Evolutionary conservation across 2,113 vertebrate species (phyloP).

Genomic region (Labrus mixtus): DNA sequence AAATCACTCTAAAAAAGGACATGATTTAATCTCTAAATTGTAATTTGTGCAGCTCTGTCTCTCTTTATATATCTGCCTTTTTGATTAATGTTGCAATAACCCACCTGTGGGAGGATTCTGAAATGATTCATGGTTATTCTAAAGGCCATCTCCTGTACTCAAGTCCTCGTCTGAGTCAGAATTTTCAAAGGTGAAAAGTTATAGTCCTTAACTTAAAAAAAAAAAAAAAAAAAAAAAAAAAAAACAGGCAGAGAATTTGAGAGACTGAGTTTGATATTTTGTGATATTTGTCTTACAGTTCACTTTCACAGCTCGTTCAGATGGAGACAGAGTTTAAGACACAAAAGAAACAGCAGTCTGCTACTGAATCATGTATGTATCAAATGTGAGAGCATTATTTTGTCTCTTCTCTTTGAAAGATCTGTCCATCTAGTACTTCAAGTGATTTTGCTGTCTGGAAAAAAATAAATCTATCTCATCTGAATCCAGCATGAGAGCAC

Average conservation of each 20-base stretch:
- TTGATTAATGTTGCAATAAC: conserved; percentile 51
- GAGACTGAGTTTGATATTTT: not conserved
- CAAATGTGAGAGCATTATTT: not conserved
- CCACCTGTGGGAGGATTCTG: conserved; percentile 27
- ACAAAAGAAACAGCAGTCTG: not conserved
- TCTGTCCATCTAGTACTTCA: not conserved
- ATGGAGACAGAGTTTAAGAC: not conserved
- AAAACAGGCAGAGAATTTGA: not conserved
- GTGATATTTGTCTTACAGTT: not conserved
- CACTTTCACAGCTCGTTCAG: not conserved
- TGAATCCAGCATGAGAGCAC: not conserved
- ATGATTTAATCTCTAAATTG: conserved; percentile 11
- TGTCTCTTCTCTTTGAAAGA: not conserved
- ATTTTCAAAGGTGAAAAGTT: not conserved
- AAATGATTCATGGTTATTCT: conserved; percentile 55
- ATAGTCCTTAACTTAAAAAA: no score
- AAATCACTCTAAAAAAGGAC: conserved; percentile 10
- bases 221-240: no score
- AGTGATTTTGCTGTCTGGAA: not conserved
- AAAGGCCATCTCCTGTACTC: conserved; percentile 11
- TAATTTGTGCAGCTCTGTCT: conserved; percentile 11
- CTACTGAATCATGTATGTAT: not conserved
- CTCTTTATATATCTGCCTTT: conserved; percentile 30
- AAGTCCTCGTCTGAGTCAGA: not conserved
- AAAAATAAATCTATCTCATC: not conserved